Evolutionary conservation across 2,113 vertebrate species (phyloP).

Genomic region (Blennius ocellaris): DNA sequence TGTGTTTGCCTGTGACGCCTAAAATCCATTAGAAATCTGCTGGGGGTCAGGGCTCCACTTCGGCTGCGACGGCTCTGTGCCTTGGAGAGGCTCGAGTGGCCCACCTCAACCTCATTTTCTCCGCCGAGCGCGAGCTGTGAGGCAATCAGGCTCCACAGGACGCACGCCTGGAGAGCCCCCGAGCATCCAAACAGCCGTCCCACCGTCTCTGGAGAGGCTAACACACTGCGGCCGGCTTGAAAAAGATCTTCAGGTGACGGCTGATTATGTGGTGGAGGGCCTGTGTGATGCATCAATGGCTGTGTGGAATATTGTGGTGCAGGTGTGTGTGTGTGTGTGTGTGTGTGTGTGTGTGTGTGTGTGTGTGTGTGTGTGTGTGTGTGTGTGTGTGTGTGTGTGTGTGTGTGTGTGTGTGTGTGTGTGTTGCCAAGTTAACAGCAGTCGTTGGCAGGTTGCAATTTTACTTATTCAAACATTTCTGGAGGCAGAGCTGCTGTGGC

Average conservation of each 20-base stretch:
- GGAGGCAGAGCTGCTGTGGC: not conserved
- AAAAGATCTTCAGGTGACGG: constrained; percentile 62
- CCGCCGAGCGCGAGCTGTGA: constrained; percentile 72
- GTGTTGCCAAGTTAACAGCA: not conserved
- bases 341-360: too few species aligned
- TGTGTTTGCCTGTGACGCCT: constrained; percentile 82
- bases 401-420: not conserved
- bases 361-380: too few species aligned
- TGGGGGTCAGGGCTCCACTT: constrained; percentile 81
- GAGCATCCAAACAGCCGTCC: constrained; percentile 73
- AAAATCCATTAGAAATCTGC: constrained; percentile 86
- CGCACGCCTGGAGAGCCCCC: constrained; percentile 67
- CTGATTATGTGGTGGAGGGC: constrained; percentile 52
- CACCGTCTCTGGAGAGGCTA: constrained; percentile 47
- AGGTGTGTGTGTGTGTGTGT: too few species aligned
- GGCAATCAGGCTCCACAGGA: constrained; percentile 82
- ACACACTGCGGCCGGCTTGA: constrained; percentile 40
- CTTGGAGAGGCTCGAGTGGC: constrained; percentile 68
- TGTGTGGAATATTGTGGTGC: constrained; percentile 46
- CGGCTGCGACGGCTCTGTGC: constrained; percentile 71
- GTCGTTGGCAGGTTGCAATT: constrained; percentile 1
- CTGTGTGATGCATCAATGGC: constrained; percentile 40
- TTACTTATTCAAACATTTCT: constrained; percentile 4
- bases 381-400: too few species aligned
- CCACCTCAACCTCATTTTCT: constrained; percentile 85